phyloP scores from a whole-genome alignment of 2,797 vertebrate species.

The Calcarius lapponicus region DNA sequence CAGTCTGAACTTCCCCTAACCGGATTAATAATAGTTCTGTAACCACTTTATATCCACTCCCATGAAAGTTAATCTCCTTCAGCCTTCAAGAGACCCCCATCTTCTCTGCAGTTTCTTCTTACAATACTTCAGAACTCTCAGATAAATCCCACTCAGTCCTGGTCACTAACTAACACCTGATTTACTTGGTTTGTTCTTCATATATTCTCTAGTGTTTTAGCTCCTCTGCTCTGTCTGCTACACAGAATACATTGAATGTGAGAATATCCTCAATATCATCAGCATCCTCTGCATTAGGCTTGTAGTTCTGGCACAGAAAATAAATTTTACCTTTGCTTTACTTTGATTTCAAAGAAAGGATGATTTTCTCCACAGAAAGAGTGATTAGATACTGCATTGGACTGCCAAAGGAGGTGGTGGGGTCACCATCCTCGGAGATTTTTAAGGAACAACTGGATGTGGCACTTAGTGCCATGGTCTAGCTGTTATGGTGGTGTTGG shows the following conservation, averaged over 20 bases:
- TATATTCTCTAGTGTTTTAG: not conserved
- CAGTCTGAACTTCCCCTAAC: not conserved
- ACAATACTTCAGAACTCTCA: not conserved
- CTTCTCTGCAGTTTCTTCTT: not conserved
- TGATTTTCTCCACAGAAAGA: not conserved
- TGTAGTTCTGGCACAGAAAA: not conserved
- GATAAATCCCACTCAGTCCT: not conserved
- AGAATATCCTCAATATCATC: not conserved
- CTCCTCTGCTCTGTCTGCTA: not conserved
- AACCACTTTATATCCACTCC: not conserved
- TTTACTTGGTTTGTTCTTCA: not conserved
- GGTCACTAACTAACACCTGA: not conserved
- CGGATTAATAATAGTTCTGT: not conserved
- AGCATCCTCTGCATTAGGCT: not conserved
- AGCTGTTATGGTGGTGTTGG: not conserved
- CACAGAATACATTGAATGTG: not conserved
- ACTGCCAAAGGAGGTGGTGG: not conserved
- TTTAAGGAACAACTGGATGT: not conserved
- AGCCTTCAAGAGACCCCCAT: not conserved
- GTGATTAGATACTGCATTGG: not conserved
- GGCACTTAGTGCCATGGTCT: not conserved
- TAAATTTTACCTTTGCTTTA: not conserved
- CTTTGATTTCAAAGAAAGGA: not conserved
- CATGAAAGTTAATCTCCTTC: not conserved
- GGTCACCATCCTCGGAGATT: no score